Evolutionary conservation across 2,888 invertebrate species (phyloP), one percentile per base, ranked within the genome.

Genomic region (Lasioglossum marginatum): DNA sequence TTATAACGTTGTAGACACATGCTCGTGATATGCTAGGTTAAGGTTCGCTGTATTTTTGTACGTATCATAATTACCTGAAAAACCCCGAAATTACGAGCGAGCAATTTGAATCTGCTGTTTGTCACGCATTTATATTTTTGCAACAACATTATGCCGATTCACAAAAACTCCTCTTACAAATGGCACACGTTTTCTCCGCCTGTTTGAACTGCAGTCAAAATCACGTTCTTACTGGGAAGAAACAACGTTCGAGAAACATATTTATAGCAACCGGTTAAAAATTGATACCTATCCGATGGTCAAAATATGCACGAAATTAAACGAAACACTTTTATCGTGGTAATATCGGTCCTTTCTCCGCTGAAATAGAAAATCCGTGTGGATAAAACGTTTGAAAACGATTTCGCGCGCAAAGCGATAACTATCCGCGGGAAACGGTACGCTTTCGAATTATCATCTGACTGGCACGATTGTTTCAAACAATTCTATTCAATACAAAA

Each of bases 21-120:
- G 37, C 34, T 10, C n/a, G 10, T 14, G 14, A 6, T 2, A 10
- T 48, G 10, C 40, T 68, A 52, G 48, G 27, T 43, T 77, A 70
- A 6, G 43, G 43, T 57, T 52, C 23, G 37, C 8, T 27, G 8
- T 27, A 87, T 72, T 68, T 74, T 27, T 0, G 0, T 40, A 40
- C 2, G 10, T 10, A 31, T 6, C 1, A 6, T 3, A 4, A 0
- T 89, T 92, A 94, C 94, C 89, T 92, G 91, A 5, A 92, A 60
- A 74, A 90, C 45, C 48, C 91, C 90, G 27, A 92, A 83, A 85
- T 92, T 91, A 37, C 92, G 90, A 27, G 90, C 84, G n/a, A 94
- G 77, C 14, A 92, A 71, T 77, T 90, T 89, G 66, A 92, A 88
- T 81, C 90, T 84, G 19, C 88, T 88, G 40, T 90, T 87, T 88